Conservation (phyloP, 2,888 invertebrate genomes). For the Dicyrtoma fusca region DNA sequence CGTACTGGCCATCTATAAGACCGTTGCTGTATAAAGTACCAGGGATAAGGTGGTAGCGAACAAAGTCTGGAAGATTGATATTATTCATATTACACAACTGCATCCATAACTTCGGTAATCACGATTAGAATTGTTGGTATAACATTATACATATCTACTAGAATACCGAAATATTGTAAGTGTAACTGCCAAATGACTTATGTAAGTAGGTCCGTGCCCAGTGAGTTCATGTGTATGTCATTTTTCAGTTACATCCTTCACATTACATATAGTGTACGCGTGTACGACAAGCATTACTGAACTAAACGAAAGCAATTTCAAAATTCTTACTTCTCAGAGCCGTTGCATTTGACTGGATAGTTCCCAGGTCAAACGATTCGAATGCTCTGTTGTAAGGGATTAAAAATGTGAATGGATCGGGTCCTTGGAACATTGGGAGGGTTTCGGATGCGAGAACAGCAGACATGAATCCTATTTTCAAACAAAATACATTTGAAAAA, state of each 20-base stretch:
- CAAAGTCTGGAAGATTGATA: constrained; percentile 44
- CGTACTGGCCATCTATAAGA: constrained; percentile 57
- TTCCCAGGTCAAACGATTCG: constrained; percentile 35
- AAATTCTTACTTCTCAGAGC: constrained; percentile 48
- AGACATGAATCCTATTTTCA: constrained; percentile 47
- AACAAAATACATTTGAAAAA: neutral
- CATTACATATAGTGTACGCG: too few relatives aligned
- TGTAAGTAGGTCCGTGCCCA: too few relatives aligned
- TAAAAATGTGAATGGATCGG: constrained; percentile 50
- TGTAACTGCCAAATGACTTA: too few relatives aligned
- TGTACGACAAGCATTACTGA: too few relatives aligned
- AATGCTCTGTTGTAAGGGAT: constrained; percentile 51
- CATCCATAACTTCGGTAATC: too few relatives aligned
- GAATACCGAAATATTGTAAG: too few relatives aligned
- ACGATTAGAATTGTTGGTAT: too few relatives aligned
- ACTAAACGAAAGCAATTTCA: too few relatives aligned
- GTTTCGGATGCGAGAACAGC: constrained; percentile 42
- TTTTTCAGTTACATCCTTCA: too few relatives aligned
- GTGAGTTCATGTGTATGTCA: too few relatives aligned
- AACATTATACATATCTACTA: too few relatives aligned
- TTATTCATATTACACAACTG: too few relatives aligned
- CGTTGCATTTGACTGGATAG: constrained; percentile 38
- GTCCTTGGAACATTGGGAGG: constrained; percentile 42
- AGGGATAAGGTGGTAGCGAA: constrained; percentile 59
- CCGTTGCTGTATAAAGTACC: constrained; percentile 59